Base-by-base conservation (phyloP, 2,888 invertebrate species). In the Hoplodrina ambigua region DNA sequence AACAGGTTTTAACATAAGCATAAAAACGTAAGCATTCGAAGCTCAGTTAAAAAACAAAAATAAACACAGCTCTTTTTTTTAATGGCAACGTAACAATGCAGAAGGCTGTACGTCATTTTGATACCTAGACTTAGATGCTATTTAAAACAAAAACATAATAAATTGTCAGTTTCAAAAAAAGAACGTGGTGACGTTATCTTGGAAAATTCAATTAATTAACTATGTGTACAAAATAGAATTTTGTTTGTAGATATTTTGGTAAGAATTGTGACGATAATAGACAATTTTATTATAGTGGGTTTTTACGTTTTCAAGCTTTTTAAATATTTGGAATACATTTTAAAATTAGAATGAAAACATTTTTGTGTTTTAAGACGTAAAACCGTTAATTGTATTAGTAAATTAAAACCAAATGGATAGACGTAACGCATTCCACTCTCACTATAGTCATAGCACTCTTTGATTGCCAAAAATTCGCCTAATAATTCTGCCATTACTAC, bases 1-100 rank as follows among this genome's bases (percentile, higher is more conserved):
- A 88, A 88, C 87, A 62, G 86, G 86, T 86, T 88, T 81, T 72
- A 61, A 55, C 69, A 61, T 72, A 74, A 64, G 66, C 63, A 61
- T 62, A 53, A 56, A 60, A 44, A 68, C 62, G 60, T 72, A 68
- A 69, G 70, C 65, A 54, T 59, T 61, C 54, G 7, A 66, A 62
- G 54, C 49, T 46, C 13, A 46, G 13, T 53, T 17, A 46, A 75
- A 54, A 57, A 63, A 71, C 13, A 54, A 56, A 58, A 54, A 55
- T 15, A 61, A 57, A 53, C 7, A 0, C 11, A n/a, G 0, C 6
- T 57, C 17, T 53, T 25, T 60, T 73, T 37, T 57, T 50, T 49
- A 11, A 44, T 17, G 17, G 25, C 11, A 33, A 54, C 46, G 20
- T 63, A 44, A 56, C 20, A 33, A 33, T 44, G 33, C 20, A 65